Conservation (phyloP, 2,797 vertebrate genomes). For the Tolypeutes matacus region DNA sequence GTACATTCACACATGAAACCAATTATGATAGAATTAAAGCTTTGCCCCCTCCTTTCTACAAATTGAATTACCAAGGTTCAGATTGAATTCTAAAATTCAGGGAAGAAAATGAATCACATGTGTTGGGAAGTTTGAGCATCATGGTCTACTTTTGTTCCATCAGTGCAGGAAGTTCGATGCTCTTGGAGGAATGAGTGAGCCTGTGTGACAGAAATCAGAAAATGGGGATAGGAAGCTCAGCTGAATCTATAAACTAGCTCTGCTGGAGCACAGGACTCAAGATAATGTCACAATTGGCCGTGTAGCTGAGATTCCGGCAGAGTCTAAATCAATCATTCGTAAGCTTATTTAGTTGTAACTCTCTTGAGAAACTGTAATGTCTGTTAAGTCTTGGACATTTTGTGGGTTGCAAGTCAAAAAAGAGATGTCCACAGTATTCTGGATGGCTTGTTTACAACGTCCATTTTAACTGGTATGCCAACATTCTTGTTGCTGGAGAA, state of each 20-base stretch:
- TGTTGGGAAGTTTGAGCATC: not conserved
- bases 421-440: not conserved
- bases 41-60: constrained; percentile 49
- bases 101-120: constrained; percentile 62
- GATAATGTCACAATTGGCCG: rapidly evolving
- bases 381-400: not conserved
- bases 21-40: constrained; percentile 75
- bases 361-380: not conserved
- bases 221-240: not conserved
- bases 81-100: constrained; percentile 66
- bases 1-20: constrained; percentile 67
- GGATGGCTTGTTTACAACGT: not conserved
- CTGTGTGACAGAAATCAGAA: not conserved
- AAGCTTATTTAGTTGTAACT: not conserved
- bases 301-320: not conserved
- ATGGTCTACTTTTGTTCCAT: not conserved
- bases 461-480: not conserved
- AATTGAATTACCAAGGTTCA: constrained; percentile 73
- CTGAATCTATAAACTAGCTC: not conserved
- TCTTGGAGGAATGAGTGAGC: not conserved
- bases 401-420: not conserved
- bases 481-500: not conserved
- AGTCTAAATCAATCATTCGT: not conserved
- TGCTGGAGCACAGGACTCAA: not conserved
- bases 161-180: rapidly evolving